phyloP scores from a whole-genome alignment of 1,140 invertebrate species.

The Drosophila serrata region DNA sequence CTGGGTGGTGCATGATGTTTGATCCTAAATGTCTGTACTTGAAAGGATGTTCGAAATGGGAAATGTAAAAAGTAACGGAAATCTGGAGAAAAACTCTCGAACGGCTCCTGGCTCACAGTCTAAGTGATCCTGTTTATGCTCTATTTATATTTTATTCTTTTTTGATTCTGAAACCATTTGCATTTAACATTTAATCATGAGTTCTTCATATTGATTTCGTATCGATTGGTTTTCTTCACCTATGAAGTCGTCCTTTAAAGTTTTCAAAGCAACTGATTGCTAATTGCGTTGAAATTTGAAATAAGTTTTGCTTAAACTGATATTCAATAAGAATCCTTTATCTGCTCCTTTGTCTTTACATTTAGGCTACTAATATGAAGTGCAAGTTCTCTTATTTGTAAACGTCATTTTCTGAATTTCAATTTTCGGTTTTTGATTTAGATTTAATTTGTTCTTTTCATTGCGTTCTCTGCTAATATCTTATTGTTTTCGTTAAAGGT shows the following conservation, averaged over 20 bases:
- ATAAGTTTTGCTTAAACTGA: conserved; percentile 17
- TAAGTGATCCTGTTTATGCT: conserved; percentile 33
- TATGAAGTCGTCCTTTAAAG: conserved; percentile 39
- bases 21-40: conserved; percentile 12
- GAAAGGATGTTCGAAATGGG: conserved; percentile 4
- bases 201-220: conserved; percentile 46
- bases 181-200: conserved; percentile 77
- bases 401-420: conserved; percentile 51
- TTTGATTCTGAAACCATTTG: conserved; percentile 83
- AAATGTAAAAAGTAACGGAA: conserved; percentile 15
- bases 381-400: conserved; percentile 63
- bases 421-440: conserved; percentile 43
- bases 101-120: conserved; percentile 32
- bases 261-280: conserved; percentile 42
- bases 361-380: conserved; percentile 60
- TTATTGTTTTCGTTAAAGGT: conserved; percentile 81
- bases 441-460: conserved; percentile 38
- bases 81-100: conserved; percentile 37
- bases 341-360: conserved; percentile 47
- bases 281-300: conserved; percentile 26
- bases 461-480: conserved; percentile 61
- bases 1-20: conserved; percentile 52
- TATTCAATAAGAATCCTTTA: conserved; percentile 9
- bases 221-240: conserved; percentile 26
- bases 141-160: conserved; percentile 51